phyloP scores from a whole-genome alignment of 2,888 invertebrate genomes.

The Mystacides longicornis region DNA sequence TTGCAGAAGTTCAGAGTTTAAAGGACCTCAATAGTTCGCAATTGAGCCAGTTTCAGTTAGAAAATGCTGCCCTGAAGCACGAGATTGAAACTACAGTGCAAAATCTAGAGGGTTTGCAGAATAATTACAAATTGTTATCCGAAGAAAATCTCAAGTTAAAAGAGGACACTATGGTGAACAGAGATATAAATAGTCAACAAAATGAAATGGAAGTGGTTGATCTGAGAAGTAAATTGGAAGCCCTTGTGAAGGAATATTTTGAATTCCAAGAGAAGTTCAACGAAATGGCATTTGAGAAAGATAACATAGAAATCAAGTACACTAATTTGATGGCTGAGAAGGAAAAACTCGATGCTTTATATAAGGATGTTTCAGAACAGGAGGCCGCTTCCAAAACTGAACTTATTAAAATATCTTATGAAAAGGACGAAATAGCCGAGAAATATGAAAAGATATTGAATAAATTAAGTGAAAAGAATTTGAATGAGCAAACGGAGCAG shows the following conservation, averaged over 20 bases:
- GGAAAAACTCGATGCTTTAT: conserved; percentile 21
- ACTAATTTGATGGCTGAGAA: conserved; percentile 19
- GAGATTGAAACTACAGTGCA: conserved; percentile 27
- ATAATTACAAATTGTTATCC: conserved; percentile 29
- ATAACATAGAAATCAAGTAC: conserved; percentile 16
- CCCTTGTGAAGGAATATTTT: conserved; percentile 21
- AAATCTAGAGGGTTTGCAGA: background rate
- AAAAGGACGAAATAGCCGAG: conserved; percentile 31
- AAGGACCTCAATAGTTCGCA: background rate
- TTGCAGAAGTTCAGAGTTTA: background rate
- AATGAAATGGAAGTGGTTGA: conserved; percentile 26
- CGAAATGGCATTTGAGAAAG: conserved; percentile 13
- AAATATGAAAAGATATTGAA: conserved; percentile 27
- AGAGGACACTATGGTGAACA: conserved; percentile 29
- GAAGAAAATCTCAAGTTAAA: conserved; percentile 24
- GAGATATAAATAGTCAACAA: conserved; percentile 23
- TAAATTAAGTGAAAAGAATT: conserved; percentile 29
- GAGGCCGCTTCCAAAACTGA: conserved; percentile 19
- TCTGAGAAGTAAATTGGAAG: conserved; percentile 19
- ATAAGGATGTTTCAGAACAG: conserved; percentile 18
- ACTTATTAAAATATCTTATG: conserved; percentile 31
- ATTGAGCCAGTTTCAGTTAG: background rate
- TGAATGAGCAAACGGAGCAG: conserved; percentile 25
- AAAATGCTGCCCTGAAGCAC: conserved; percentile 27
- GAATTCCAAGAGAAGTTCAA: conserved; percentile 23